A percentile compares a stretch with the other conserved stretches of the same genome.
Conservation (phyloP, 92 coral and sea anemone species). For the Porites lobata region DNA sequence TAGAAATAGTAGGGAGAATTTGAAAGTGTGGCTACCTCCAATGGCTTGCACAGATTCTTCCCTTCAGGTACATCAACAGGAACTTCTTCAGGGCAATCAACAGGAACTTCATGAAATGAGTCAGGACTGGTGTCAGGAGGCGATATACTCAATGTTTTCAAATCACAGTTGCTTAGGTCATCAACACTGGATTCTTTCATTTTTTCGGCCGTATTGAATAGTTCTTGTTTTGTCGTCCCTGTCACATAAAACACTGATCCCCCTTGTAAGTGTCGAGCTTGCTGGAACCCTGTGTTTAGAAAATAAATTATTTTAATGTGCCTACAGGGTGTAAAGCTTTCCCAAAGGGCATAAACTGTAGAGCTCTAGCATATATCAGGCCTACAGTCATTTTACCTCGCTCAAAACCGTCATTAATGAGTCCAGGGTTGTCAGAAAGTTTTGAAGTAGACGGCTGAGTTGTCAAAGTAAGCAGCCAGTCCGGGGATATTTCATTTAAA, state of each 20-base stretch:
- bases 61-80: conserved; percentile 26
- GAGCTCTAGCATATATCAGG: too few relatives aligned
- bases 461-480: too few relatives aligned
- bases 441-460: too few relatives aligned
- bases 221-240: conserved; percentile 84
- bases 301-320: neutral
- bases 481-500: too few relatives aligned
- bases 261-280: conserved; percentile 47
- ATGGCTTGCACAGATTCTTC: conserved; percentile 13
- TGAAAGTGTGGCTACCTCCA: neutral
- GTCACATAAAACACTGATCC: conserved; percentile 90
- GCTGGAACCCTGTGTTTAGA: conserved; percentile 27
- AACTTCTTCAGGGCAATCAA: conserved; percentile 82
- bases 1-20: too few relatives aligned
- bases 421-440: too few relatives aligned
- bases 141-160: conserved; percentile 66
- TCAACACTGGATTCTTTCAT: conserved; percentile 87
- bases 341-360: too few relatives aligned
- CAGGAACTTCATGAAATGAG: conserved; percentile 81
- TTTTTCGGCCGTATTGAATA: conserved; percentile 87
- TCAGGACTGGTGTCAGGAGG: conserved; percentile 77
- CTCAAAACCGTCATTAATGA: too few relatives aligned
- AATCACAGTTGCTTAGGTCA: conserved; percentile 70
- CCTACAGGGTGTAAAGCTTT: neutral
- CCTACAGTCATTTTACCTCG: too few relatives aligned